These are phyloP conservation scores for Scytalopus superciliaris DNA, from an alignment of 2,113 vertebrate species.

Conservation along the genomic window DNA sequence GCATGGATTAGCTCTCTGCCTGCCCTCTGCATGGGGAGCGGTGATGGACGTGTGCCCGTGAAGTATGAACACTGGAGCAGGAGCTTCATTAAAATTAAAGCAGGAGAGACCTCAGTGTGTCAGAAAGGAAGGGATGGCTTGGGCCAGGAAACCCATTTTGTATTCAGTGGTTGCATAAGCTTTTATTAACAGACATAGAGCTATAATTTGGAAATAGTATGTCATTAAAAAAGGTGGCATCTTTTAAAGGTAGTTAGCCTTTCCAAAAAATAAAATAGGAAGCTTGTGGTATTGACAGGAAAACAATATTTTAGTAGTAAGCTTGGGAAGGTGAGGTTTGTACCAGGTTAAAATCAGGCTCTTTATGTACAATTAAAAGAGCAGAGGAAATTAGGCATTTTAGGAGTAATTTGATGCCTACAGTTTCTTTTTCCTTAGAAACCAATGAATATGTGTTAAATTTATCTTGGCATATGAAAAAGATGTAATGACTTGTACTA, in stretches of 20 bases:
- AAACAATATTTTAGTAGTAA: conserved; percentile 13
- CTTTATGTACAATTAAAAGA: conserved; percentile 14
- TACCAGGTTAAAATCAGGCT: background rate
- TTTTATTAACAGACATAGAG: conserved; percentile 34
- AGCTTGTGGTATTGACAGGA: background rate
- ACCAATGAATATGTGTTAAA: conserved; percentile 58
- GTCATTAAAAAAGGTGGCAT: conserved; percentile 9
- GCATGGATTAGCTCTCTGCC: background rate
- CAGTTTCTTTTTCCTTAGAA: conserved; percentile 43
- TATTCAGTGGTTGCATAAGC: background rate
- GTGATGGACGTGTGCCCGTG: background rate
- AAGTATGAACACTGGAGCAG: background rate
- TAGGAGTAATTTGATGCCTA: conserved; percentile 55
- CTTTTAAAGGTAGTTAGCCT: conserved; percentile 13
- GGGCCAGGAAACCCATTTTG: conserved; percentile 1
- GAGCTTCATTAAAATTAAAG: conserved; percentile 9
- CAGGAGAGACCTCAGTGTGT: background rate
- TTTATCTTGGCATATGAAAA: conserved; percentile 67
- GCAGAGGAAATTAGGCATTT: conserved; percentile 46
- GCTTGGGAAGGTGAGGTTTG: background rate
- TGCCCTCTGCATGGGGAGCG: background rate
- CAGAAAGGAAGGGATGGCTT: conserved; percentile 4
- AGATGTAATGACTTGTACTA: conserved; percentile 69
- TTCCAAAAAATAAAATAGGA: background rate
- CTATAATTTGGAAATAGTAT: conserved; percentile 25